Evolutionary conservation across 37 sponge, comb jelly and placozoan genomes (phyloP).

Genomic region (Ephydatia muelleri): DNA sequence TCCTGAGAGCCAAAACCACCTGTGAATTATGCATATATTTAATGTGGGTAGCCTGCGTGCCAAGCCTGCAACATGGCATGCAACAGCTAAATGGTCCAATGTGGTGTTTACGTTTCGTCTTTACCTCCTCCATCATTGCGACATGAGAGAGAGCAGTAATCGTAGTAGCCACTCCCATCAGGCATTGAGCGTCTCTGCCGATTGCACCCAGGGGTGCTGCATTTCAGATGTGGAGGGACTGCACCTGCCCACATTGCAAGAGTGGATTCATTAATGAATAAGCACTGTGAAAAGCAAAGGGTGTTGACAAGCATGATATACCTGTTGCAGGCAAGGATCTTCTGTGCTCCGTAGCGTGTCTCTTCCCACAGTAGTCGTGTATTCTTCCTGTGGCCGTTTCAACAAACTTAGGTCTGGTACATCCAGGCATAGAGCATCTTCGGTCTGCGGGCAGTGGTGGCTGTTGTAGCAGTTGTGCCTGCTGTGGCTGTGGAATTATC

Average conservation of each 20-base stretch:
- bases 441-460: not conserved
- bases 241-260: not conserved
- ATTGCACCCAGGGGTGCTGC: conserved; percentile 36
- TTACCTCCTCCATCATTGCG: not conserved
- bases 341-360: conserved; percentile 31
- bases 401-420: conserved; percentile 25
- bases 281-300: no score
- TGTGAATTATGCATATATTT: not conserved
- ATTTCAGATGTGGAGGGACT: conserved; percentile 8
- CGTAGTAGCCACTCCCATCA: conserved; percentile 29
- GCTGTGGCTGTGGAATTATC: not conserved
- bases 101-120: not conserved
- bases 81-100: no score
- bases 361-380: conserved; percentile 64
- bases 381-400: conserved; percentile 51
- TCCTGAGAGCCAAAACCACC: not conserved
- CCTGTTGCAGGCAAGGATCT: not conserved
- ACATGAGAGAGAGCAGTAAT: conserved; percentile 38
- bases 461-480: conserved; percentile 7
- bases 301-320: not conserved
- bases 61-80: no score
- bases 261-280: not conserved
- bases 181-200: not conserved
- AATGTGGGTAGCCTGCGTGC: no score
- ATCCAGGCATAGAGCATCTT: conserved; percentile 53